Percentiles rank a stretch among this genome's conserved stretches.
Evolutionary conservation across 2,113 vertebrate species (phyloP).

Genomic region (Psittacus erithacus): DNA sequence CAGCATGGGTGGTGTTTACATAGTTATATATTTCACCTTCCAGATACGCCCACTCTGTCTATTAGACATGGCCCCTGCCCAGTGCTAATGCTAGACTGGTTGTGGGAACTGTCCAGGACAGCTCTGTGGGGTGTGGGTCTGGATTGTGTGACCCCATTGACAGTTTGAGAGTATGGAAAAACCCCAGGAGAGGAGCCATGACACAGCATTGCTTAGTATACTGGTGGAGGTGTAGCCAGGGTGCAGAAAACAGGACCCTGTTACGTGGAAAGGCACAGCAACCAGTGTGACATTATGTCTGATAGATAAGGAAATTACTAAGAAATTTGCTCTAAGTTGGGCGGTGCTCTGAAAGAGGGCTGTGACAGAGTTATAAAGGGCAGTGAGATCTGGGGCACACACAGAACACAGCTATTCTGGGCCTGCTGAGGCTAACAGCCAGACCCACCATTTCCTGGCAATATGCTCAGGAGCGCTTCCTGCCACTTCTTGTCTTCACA

Average conservation of each 20-base stretch:
- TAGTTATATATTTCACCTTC: not conserved
- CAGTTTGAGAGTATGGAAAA: not conserved
- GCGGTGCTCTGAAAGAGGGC: not conserved
- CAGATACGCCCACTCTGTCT: not conserved
- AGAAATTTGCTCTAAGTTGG: not conserved
- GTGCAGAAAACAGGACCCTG: not conserved
- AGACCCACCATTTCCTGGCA: not conserved
- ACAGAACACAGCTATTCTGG: not conserved
- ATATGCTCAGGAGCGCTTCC: not conserved
- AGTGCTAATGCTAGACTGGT: not conserved
- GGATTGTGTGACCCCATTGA: rapidly evolving
- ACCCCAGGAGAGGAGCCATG: not conserved
- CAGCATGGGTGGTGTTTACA: not conserved
- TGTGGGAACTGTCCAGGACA: not conserved
- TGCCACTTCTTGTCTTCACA: not conserved
- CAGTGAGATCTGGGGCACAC: not conserved
- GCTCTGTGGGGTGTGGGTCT: rapidly evolving
- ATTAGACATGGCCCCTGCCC: not conserved
- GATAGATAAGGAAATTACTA: not conserved
- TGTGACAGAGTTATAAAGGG: not conserved
- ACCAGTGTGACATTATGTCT: not conserved
- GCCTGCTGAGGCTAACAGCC: not conserved
- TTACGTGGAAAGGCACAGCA: not conserved
- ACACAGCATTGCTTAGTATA: not conserved
- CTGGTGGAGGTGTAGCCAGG: not conserved